Conservation (phyloP, 2,113 vertebrate species). For the Nipponia nippon region DNA sequence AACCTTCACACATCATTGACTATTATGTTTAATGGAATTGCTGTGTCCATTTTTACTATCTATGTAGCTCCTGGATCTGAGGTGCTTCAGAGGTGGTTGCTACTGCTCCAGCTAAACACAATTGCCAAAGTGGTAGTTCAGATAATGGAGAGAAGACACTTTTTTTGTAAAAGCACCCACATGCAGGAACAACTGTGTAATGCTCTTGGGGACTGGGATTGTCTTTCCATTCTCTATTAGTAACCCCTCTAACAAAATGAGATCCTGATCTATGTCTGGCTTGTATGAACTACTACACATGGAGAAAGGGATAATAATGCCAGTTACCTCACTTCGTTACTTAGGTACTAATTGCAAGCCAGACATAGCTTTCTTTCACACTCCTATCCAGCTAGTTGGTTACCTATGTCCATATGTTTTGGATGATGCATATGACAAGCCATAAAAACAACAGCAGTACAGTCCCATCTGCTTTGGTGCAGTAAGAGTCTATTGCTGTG, state of each 20-base stretch:
- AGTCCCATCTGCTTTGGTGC: neutral
- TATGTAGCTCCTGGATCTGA: neutral
- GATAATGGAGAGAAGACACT: neutral
- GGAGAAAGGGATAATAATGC: neutral
- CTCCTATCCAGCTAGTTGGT: neutral
- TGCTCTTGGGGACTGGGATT: neutral
- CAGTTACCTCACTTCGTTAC: neutral
- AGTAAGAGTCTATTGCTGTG: neutral
- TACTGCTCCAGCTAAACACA: neutral
- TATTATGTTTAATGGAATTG: neutral
- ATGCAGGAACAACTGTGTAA: neutral
- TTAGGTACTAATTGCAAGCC: neutral
- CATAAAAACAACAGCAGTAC: neutral
- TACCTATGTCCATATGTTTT: neutral
- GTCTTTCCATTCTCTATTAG: neutral
- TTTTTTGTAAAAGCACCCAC: neutral
- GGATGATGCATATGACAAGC: neutral
- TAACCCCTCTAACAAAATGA: neutral
- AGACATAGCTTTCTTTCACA: neutral
- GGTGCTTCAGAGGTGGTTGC: neutral
- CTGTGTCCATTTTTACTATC: neutral
- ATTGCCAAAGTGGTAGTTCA: neutral
- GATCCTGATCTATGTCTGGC: neutral
- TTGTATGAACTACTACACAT: neutral
- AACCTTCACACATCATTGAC: neutral